Evolutionary conservation across 2,113 vertebrate genomes (phyloP), one percentile per base, ranked within the genome.

Genomic region (Chauna torquata): DNA sequence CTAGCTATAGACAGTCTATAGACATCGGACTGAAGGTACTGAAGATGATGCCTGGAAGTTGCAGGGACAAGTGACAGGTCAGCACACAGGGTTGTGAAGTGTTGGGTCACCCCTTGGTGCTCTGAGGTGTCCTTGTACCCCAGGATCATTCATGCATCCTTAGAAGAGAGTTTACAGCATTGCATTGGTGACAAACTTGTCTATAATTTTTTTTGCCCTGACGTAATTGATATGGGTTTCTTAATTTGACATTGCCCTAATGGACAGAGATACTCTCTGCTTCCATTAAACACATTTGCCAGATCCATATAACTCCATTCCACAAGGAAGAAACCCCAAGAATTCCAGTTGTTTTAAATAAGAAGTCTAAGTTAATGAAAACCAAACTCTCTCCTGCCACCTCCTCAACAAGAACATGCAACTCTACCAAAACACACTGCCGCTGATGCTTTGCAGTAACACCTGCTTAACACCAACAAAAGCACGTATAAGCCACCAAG

Each of bases 381-480:
- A 82, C 12, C 86, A 97, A 96, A 84, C 52, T 40, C 49, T 92
- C 81, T 92, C 62, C 62, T 69, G 34, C 78, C 89, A 96, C 92
- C 86, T 92, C 82, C 86, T 95, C 83, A 79, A 50, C 62, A 85
- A 65, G 32, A 83, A 76, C 54, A 19, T 30, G 30, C 80, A 82
- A 45, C 65, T 38, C 80, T 89, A 91, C 86, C 76, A 70, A 75
- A 92, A 84, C 80, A 87, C 45, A 16, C 57, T 59, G 44, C 77
- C 93, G 70, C 66, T 84, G 86, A 49, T 22, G 74, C 62, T 96
- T 85, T 69, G 81, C 89, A 92, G 91, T 68, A 95, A 89, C 89
- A 87, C 89, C 84, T 94, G 91, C 87, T 92, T 72, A 86, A 92
- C 75, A 86, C 82, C 58, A 88, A 83, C 76, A 75, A 82, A 86